A percentile compares a stretch with the other conserved stretches of the same genome.
Conservation (phyloP, 2,888 invertebrate genomes). For the Cantharis lateralis region DNA sequence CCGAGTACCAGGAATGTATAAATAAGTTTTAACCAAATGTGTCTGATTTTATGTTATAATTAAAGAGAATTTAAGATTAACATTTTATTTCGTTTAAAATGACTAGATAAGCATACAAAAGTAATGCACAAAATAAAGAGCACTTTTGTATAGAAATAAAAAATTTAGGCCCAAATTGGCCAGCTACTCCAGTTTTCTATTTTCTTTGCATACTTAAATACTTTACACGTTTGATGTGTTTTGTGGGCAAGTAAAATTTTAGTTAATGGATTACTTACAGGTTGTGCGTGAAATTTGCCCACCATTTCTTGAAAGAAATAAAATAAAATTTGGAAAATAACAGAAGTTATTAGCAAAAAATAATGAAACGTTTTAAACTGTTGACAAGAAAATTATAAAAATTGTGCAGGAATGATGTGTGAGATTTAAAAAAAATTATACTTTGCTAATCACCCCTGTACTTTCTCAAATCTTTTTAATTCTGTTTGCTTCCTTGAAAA, state of each 20-base stretch:
- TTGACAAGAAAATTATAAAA: background rate
- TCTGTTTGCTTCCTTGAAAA: background rate
- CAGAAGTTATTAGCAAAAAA: background rate
- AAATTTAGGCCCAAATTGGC: background rate
- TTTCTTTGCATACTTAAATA: background rate
- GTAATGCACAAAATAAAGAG: constrained; percentile 33
- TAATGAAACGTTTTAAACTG: background rate
- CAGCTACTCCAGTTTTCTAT: background rate
- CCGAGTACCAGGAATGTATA: constrained; percentile 71
- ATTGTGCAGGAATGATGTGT: background rate
- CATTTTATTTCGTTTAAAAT: constrained; percentile 42
- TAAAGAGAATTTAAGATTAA: constrained; percentile 4
- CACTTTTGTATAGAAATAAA: constrained; percentile 1
- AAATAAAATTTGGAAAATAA: background rate
- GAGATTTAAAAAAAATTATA: background rate
- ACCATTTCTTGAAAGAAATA: background rate
- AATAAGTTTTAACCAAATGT: constrained; percentile 32
- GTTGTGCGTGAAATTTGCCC: background rate
- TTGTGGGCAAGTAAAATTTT: background rate
- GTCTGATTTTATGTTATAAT: background rate
- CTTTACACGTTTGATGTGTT: background rate
- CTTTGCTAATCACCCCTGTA: background rate
- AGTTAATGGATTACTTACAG: background rate
- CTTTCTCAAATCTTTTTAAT: background rate
- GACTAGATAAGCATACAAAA: constrained; percentile 48